phyloP scores from a whole-genome alignment of 2,113 vertebrate species.

The Tenebrosternarchus preto region DNA sequence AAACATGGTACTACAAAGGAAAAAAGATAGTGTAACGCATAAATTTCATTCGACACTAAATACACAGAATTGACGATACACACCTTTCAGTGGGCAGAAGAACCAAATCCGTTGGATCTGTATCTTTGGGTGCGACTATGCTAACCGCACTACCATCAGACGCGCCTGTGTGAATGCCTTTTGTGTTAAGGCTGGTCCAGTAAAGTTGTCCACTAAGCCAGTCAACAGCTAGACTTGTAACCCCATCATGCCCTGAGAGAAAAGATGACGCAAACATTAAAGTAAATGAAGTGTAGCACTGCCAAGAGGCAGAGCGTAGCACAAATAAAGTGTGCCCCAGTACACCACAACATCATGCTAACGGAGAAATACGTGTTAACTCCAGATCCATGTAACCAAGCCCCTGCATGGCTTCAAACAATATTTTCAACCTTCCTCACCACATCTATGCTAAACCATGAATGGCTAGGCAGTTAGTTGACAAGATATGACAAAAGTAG shows the following conservation, averaged over 20 bases:
- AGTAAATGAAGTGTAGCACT: neutral
- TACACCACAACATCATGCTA: neutral
- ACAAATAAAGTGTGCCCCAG: neutral
- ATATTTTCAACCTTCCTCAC: no score
- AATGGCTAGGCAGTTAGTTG: no score
- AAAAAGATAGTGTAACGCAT: neutral
- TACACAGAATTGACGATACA: neutral
- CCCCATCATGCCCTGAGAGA: slow-evolving; percentile 70
- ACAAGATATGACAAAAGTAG: no score
- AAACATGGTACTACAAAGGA: slow-evolving; percentile 77
- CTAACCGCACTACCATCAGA: slow-evolving; percentile 76
- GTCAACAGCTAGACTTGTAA: slow-evolving; percentile 83
- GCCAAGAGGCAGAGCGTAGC: no score
- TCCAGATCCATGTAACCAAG: no score
- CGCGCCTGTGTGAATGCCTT: slow-evolving; percentile 76
- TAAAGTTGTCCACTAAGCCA: slow-evolving; percentile 87
- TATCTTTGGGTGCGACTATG: slow-evolving; percentile 78
- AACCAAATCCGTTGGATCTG: slow-evolving; percentile 79
- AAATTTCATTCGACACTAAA: neutral
- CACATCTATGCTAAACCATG: no score
- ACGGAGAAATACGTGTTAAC: neutral
- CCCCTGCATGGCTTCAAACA: no score
- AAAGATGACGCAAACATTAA: neutral
- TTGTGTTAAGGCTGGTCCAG: slow-evolving; percentile 79
- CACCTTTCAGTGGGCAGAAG: slow-evolving; percentile 82